Evolutionary conservation across 92 coral and sea anemone species (phyloP), one percentile per base, ranked within the genome.

Genomic region (Micromussa lordhowensis): DNA sequence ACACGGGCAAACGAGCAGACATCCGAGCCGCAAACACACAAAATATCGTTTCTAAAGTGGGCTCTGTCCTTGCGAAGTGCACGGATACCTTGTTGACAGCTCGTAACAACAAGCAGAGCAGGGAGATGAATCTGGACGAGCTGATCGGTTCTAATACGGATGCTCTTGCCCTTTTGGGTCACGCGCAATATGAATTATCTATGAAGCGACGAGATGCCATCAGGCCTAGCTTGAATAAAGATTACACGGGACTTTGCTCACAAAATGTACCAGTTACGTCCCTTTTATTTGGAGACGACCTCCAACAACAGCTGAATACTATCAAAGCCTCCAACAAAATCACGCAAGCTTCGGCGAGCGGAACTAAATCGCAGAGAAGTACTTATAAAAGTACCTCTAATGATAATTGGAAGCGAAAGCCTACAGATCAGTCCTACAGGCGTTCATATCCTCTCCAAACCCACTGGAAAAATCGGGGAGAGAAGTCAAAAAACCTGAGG

Each of bases 401-500:
- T 18, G 80, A 49, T 36, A 69, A 29, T n/a, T 12, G 66, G 13
- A 49, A 77, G 36, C 14, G 26, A 2, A 77, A 29, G 36, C 34
- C 81, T 31, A 77, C 88, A 26, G 80, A 84, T 21, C 71, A 84
- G 80, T 84, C n/a, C 49, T 84, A 70, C 80, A 84, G 32, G 48
- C 21, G 87, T 17, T 21, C 79, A 19, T 83, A 32, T 69, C 80
- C 24, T 72, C 8, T 32, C 68, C 88, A 54, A 19, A 84, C 26
- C 82, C 70, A 58, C 12, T 57, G 51, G 72, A 14, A 14, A 58
- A 79, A 57, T 55, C 88, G 61, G 34, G 82, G 82, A 31, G 63
- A 38, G 8, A 89, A 82, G 63, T 75, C 83, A 89, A 89, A 89
- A 89, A 89, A 89, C 92, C 49, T 49, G 38, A 89, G 71, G 77